Percentiles rank a stretch among this genome's conserved stretches.
Evolutionary conservation across 2,113 vertebrate genomes (phyloP).

Genomic region (Hepsetus odoe): DNA sequence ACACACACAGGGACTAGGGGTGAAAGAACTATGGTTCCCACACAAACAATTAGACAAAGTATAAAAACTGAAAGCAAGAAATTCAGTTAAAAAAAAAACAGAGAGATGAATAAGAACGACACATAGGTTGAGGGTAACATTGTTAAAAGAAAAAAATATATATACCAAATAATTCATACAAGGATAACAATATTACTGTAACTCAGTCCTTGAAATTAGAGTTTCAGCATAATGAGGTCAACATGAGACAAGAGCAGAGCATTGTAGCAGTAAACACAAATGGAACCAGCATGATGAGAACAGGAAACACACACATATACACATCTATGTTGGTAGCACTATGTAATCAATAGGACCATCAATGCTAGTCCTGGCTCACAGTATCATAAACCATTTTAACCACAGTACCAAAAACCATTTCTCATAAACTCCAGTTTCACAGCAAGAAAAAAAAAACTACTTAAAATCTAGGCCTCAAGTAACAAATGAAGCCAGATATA

Average conservation of each 20-base stretch:
- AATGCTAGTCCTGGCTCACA: slow-evolving; percentile 11
- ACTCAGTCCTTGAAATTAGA: slow-evolving; percentile 2
- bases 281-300: neutral
- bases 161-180: neutral
- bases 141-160: neutral
- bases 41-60: neutral
- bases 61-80: neutral
- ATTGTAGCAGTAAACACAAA: neutral
- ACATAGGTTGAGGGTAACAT: neutral
- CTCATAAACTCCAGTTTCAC: neutral
- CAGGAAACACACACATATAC: slow-evolving; percentile 15
- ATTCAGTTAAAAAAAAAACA: neutral
- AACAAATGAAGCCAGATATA: neutral
- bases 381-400: too few relatives aligned
- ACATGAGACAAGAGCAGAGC: neutral
- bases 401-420: too few relatives aligned
- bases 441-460: neutral
- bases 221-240: neutral
- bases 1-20: slow-evolving; percentile 32
- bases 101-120: neutral
- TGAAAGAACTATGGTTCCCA: neutral
- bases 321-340: neutral
- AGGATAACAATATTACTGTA: neutral
- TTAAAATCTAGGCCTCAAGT: neutral
- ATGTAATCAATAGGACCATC: neutral